These are phyloP conservation scores for Apeltes quadracus DNA, from an alignment of 2,113 vertebrate genomes.

Conservation along the genomic window DNA sequence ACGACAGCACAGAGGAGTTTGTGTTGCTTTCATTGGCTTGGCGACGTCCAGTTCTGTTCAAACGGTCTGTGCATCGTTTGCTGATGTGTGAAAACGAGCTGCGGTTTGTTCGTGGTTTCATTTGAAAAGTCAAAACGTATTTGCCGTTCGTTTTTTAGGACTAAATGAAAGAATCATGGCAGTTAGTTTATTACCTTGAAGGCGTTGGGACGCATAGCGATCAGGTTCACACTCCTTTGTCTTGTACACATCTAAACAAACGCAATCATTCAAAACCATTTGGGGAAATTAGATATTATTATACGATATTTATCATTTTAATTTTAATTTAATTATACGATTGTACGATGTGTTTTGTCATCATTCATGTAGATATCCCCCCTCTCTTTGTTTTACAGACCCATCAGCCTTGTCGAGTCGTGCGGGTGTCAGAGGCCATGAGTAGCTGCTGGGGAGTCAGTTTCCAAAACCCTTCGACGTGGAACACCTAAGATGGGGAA, in stretches of 20 bases:
- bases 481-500: conserved; percentile 78
- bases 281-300: conserved; percentile 26
- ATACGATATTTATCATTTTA: conserved; percentile 29
- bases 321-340: no score
- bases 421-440: conserved; percentile 64
- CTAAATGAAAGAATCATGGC: conserved; percentile 55
- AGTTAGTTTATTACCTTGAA: conserved; percentile 58
- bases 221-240: conserved; percentile 32
- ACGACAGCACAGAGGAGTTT: background rate
- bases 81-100: conserved; percentile 23
- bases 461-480: conserved; percentile 57
- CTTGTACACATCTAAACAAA: conserved; percentile 22
- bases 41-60: conserved; percentile 49
- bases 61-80: conserved; percentile 20
- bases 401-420: conserved; percentile 8
- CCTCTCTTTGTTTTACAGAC: conserved; percentile 23
- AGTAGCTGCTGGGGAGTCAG: conserved; percentile 58
- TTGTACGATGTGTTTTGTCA: no score
- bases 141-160: conserved; percentile 46
- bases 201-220: conserved; percentile 42
- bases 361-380: conserved; percentile 8
- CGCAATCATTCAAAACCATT: conserved; percentile 38
- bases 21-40: background rate
- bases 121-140: conserved; percentile 43
- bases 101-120: conserved; percentile 23